These are phyloP conservation scores for Tiphia femorata DNA, from an alignment of 2,888 invertebrate genomes.

Conservation along the genomic window DNA sequence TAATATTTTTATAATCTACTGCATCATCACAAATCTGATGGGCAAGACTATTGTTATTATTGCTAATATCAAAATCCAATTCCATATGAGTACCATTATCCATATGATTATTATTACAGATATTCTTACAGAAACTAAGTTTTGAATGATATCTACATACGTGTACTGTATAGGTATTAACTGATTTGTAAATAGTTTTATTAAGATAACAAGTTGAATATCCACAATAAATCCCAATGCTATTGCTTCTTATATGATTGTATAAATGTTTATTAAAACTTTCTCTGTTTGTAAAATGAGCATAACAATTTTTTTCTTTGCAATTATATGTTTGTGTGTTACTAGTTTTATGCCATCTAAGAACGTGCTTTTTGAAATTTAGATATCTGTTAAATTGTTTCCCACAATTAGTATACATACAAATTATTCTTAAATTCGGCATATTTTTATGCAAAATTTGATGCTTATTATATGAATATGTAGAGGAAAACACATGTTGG, in stretches of 20 bases:
- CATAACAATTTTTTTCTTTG: too few species aligned
- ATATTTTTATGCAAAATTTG: too few species aligned
- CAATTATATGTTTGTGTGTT: too few species aligned
- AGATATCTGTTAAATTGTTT: too few species aligned
- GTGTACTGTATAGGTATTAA: conserved; percentile 2
- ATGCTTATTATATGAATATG: too few species aligned
- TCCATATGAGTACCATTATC: neutral
- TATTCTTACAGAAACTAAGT: neutral
- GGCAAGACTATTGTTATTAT: neutral
- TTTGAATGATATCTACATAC: conserved; percentile 10
- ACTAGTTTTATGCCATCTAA: too few species aligned
- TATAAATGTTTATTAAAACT: conserved; percentile 10
- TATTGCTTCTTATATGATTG: conserved; percentile 1
- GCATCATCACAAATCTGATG: neutral
- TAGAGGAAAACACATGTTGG: too few species aligned
- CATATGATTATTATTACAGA: too few species aligned
- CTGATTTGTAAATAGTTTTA: conserved; percentile 5
- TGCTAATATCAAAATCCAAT: neutral
- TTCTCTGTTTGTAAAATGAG: neutral
- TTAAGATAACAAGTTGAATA: conserved; percentile 1
- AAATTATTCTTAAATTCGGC: too few species aligned
- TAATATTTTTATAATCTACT: conserved; percentile 1
- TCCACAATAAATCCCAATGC: conserved; percentile 8
- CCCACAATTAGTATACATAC: too few species aligned
- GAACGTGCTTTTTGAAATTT: too few species aligned